phyloP scores from a whole-genome alignment of 2,888 invertebrate species.

The Synergus gifuensis region DNA sequence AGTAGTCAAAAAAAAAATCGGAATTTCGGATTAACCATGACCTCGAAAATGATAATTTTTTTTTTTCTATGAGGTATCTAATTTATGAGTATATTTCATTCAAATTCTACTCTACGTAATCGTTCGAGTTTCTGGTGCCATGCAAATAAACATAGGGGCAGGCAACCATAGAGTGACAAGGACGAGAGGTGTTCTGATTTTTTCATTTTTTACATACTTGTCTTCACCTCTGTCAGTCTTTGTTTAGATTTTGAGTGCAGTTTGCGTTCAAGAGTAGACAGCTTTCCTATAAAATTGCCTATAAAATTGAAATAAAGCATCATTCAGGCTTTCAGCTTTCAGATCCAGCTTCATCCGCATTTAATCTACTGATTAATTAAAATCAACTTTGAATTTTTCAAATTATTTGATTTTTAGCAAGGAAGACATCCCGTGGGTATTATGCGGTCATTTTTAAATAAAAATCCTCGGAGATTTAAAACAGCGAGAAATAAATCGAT shows the following conservation, averaged over 20 bases:
- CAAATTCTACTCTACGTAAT: constrained; percentile 11
- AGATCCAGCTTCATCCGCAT: neutral
- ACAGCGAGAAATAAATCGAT: neutral
- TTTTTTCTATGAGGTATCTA: neutral
- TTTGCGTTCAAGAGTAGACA: constrained; percentile 74
- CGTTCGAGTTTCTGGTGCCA: neutral
- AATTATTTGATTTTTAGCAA: no score
- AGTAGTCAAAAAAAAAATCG: constrained; percentile 20
- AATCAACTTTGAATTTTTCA: no score
- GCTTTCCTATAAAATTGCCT: constrained; percentile 73
- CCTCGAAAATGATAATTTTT: neutral
- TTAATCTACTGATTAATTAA: neutral
- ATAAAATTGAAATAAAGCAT: constrained; percentile 66
- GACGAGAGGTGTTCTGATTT: constrained; percentile 35
- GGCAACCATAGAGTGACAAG: constrained; percentile 38
- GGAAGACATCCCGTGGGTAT: no score
- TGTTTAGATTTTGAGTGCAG: constrained; percentile 72
- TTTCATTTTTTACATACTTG: constrained; percentile 73
- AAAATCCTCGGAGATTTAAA: neutral
- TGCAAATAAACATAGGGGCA: constrained; percentile 11
- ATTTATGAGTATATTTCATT: neutral
- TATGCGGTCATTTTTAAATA: no score
- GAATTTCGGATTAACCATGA: neutral
- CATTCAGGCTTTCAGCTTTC: constrained; percentile 7
- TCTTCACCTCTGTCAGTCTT: constrained; percentile 71